Conservation (phyloP, 1,140 invertebrate species). For the Metopolophium dirhodum region DNA sequence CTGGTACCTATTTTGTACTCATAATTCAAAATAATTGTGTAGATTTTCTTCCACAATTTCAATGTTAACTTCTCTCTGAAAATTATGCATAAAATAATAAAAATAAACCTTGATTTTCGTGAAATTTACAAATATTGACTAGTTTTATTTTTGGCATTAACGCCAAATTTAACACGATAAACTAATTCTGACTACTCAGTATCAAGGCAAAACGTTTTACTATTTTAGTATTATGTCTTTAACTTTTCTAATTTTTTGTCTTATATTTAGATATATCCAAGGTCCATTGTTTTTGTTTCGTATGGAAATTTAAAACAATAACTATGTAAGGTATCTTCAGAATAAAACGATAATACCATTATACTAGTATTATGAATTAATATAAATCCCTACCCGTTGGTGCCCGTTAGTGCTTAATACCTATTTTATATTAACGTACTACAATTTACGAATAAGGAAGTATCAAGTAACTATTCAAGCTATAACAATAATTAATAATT, state of each 20-base stretch:
- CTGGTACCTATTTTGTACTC: not conserved
- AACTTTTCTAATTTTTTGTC: conserved; percentile 4
- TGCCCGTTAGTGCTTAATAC: not conserved
- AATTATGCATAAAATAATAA: conserved; percentile 4
- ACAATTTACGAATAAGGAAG: not conserved
- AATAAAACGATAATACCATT: not conserved
- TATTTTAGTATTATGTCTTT: not conserved
- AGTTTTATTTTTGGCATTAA: conserved; percentile 21
- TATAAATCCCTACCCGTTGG: no score
- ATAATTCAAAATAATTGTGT: not conserved
- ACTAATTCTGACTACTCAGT: conserved; percentile 13
- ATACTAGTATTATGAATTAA: not conserved
- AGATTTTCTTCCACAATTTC: conserved; percentile 17
- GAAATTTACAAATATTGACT: conserved; percentile 22
- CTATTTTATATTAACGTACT: not conserved
- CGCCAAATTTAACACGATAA: not conserved
- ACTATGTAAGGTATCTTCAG: not conserved
- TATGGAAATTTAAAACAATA: not conserved
- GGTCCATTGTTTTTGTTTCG: not conserved
- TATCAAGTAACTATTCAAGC: not conserved
- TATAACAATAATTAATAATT: not conserved
- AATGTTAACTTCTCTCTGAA: conserved; percentile 30
- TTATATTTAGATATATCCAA: not conserved
- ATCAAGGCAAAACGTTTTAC: conserved; percentile 14
- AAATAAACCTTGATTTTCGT: conserved; percentile 25